A percentile compares a stretch with the other conserved stretches of the same genome.
Conservation (phyloP, 2,888 invertebrate genomes). For the Deilephila elpenor region DNA sequence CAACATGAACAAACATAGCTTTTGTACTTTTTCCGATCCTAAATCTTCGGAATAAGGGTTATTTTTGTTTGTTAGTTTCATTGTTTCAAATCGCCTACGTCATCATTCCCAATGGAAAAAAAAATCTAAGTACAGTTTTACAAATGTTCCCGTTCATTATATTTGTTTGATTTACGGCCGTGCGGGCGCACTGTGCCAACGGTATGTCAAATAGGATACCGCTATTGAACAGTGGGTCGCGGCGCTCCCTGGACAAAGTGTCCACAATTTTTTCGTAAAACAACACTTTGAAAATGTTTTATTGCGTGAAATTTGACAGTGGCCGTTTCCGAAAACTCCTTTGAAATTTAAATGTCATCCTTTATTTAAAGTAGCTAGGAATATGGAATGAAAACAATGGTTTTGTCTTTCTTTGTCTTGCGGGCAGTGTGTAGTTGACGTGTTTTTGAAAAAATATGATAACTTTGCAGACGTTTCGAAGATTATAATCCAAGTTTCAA, state of each 20-base stretch:
- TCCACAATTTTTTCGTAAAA: conserved; percentile 65
- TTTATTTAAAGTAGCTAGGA: conserved; percentile 68
- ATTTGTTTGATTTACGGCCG: conserved; percentile 73
- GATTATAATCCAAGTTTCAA: not conserved
- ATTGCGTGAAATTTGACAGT: conserved; percentile 74
- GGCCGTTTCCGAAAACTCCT: conserved; percentile 67
- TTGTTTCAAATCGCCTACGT: conserved; percentile 48
- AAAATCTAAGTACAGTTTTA: conserved; percentile 68
- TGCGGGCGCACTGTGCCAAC: conserved; percentile 71
- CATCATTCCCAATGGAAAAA: conserved; percentile 50
- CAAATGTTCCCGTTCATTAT: conserved; percentile 78
- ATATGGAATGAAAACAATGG: conserved; percentile 53
- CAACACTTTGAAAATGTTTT: conserved; percentile 65
- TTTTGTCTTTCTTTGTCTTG: conserved; percentile 14
- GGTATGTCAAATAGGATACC: conserved; percentile 58
- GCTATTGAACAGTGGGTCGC: conserved; percentile 58
- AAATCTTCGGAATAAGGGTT: not conserved
- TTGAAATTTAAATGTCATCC: conserved; percentile 57
- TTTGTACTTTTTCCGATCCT: not conserved
- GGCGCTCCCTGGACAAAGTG: conserved; percentile 13
- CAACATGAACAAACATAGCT: conserved; percentile 4
- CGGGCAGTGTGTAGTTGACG: not conserved
- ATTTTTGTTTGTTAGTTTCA: conserved; percentile 11
- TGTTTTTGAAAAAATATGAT: not conserved
- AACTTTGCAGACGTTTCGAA: not conserved